Evolutionary conservation across 2,797 vertebrate species (phyloP), one percentile per base, ranked within the genome.

Genomic region (Phalanger gymnotis): DNA sequence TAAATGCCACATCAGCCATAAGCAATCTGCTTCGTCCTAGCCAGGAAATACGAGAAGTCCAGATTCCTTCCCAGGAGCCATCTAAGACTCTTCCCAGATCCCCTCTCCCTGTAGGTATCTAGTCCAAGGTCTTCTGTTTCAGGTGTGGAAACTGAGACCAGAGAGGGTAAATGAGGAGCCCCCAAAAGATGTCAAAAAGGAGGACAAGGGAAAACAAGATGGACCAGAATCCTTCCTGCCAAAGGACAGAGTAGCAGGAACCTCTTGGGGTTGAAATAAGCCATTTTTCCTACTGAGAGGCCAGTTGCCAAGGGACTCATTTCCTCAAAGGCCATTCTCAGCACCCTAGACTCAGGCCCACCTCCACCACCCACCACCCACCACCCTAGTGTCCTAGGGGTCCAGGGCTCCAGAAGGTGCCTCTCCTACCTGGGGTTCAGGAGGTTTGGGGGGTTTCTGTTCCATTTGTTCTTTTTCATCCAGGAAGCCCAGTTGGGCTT

Each of bases 401-500:
- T 10, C 54, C 87, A 52, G 53, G 93, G 53, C 10, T 1, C 34
- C 30, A 4, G 31, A 16, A 28, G 89, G 54, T 91, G 7, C 11
- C 31, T 2, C 16, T 98, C 98, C 97, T 96, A 99, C 99, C 98
- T 99, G 99, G 93, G 98, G 98, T 81, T 99, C 99, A 0, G 98
- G 73, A 0, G 92, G 92, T 92, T 99, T 99, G 98, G 98, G 99
- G 97, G 94, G n/a, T 87, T 99, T 99, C 96, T 98, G 99, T 54
- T 99, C 98, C n/a, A 96, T 54, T 0, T 53, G 95, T 3, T 99
- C 99, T 96, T 99, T 99, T 91, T 99, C 99, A 81, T 99, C 99
- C 30, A 98, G 92, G 34, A 98, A 95, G 52, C 98, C 99, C 2
- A 98, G 95, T 2, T 98, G 99, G 28, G 95, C 94, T 90, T 99